Percentiles rank a stretch among this genome's conserved stretches.
Conservation (phyloP, 2,113 vertebrate genomes). For the Phocoena phocoena region DNA sequence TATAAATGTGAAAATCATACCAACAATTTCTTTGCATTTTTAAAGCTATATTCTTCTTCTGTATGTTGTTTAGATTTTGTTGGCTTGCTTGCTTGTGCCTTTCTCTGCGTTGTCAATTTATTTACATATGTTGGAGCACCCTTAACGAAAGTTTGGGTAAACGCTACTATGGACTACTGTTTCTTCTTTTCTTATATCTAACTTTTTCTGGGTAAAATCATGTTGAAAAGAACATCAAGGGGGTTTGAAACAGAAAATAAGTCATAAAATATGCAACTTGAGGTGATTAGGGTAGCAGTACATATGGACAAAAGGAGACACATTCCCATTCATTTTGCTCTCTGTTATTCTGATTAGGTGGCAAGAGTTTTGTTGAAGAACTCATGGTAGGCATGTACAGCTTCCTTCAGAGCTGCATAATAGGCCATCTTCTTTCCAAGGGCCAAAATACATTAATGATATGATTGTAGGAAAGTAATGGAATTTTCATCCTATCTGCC, state of each 20-base stretch:
- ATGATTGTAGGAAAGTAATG: conserved; percentile 23
- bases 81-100: not conserved
- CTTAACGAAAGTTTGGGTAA: conserved; percentile 14
- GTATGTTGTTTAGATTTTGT: not conserved
- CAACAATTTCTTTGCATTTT: not conserved
- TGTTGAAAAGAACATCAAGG: not conserved
- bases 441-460: conserved; percentile 1
- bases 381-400: not conserved
- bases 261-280: not conserved
- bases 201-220: not conserved
- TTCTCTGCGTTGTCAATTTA: not conserved
- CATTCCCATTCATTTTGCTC: not conserved
- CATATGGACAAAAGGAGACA: not conserved
- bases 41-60: not conserved
- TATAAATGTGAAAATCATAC: not conserved
- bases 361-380: not conserved
- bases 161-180: not conserved
- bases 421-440: conserved; percentile 11
- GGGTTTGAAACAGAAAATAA: conserved; percentile 35
- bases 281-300: not conserved
- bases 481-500: not conserved
- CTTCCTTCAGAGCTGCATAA: not conserved
- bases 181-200: not conserved
- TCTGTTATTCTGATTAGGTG: not conserved
- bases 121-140: not conserved